Evolutionary conservation across 1,140 invertebrate species (phyloP).

Genomic region (Teleopsis dalmanni): DNA sequence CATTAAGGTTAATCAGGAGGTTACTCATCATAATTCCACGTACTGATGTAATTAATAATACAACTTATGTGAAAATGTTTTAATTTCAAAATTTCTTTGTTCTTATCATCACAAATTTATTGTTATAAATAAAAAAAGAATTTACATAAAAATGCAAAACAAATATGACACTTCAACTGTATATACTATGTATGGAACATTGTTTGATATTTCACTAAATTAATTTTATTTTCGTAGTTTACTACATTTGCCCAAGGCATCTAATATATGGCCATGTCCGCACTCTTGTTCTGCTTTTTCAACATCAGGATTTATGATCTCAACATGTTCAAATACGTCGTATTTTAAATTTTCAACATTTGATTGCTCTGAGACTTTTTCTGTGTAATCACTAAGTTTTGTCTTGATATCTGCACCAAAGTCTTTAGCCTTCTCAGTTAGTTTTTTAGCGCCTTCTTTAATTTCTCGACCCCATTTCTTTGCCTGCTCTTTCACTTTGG

Average conservation of each 20-base stretch:
- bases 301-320: conserved; percentile 36
- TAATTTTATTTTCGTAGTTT: conserved; percentile 29
- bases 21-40: too few species aligned
- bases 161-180: too few species aligned
- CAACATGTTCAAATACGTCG: conserved; percentile 28
- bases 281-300: conserved; percentile 37
- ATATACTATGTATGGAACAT: too few species aligned
- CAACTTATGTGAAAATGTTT: too few species aligned
- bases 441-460: conserved; percentile 33
- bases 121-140: too few species aligned
- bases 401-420: conserved; percentile 27
- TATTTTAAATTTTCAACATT: conserved; percentile 26
- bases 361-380: conserved; percentile 27
- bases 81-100: too few species aligned
- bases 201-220: neutral
- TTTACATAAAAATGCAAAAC: too few species aligned
- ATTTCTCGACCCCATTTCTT: conserved; percentile 27
- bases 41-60: too few species aligned
- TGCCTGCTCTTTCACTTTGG: conserved; percentile 25
- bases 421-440: conserved; percentile 30
- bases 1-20: too few species aligned
- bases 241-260: conserved; percentile 40
- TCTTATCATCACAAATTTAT: too few species aligned
- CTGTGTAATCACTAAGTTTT: conserved; percentile 33
- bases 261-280: conserved; percentile 37